These are phyloP conservation scores for Lycaena phlaeas DNA, from an alignment of 2,888 invertebrate species.

Conservation along the genomic window DNA sequence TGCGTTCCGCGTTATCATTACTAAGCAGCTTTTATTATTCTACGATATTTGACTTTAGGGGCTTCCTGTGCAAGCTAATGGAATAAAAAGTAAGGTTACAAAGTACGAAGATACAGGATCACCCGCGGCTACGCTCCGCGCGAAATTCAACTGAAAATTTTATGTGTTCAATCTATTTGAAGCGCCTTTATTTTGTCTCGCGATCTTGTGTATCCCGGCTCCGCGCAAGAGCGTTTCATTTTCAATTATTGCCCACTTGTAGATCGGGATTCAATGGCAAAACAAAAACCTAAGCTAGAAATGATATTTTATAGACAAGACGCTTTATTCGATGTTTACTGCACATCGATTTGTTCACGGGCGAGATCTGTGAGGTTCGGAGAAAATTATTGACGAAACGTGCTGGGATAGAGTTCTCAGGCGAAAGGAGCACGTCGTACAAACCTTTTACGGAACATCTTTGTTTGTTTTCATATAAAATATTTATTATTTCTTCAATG, in stretches of 20 bases:
- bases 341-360: constrained; percentile 62
- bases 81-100: constrained; percentile 74
- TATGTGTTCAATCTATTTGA: constrained; percentile 71
- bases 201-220: constrained; percentile 57
- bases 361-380: constrained; percentile 62
- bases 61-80: constrained; percentile 67
- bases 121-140: constrained; percentile 65
- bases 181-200: constrained; percentile 68
- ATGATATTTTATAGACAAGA: constrained; percentile 70
- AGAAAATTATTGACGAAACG: constrained; percentile 69
- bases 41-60: constrained; percentile 69
- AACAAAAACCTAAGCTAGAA: constrained; percentile 60
- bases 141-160: constrained; percentile 72
- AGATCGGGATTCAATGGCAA: constrained; percentile 63
- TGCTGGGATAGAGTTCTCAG: constrained; percentile 47
- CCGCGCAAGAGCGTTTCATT: constrained; percentile 66
- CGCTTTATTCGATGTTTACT: constrained; percentile 67
- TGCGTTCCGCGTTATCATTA: constrained; percentile 66
- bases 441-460: constrained; percentile 32
- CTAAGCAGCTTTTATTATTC: constrained; percentile 72
- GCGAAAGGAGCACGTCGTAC: constrained; percentile 33
- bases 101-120: constrained; percentile 70
- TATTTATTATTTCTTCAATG: neutral
- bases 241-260: constrained; percentile 74
- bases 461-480: constrained; percentile 25